Conservation (phyloP, 2,113 vertebrate species). For the Paraplagusia blochii region DNA sequence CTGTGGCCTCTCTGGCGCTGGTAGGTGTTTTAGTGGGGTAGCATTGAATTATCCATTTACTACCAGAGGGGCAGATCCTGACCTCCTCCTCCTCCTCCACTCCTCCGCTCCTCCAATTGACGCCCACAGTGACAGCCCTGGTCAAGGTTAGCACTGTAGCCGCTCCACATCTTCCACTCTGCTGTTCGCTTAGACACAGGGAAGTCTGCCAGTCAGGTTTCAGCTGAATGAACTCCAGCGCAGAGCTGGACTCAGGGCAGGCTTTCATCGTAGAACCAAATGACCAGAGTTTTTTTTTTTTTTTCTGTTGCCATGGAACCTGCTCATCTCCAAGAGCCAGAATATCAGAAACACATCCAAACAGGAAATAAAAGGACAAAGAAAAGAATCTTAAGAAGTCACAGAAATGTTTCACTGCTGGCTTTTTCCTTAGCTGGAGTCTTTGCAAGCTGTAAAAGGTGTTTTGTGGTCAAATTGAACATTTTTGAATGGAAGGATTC, state of each 20-base stretch:
- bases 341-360: constrained; percentile 36
- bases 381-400: constrained; percentile 14
- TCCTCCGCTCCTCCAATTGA: constrained; percentile 56
- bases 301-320: constrained; percentile 48
- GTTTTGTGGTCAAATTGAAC: no score
- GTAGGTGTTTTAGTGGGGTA: constrained; percentile 58
- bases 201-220: constrained; percentile 32
- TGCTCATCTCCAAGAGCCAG: constrained; percentile 28
- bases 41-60: constrained; percentile 73
- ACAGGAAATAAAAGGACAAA: constrained; percentile 3
- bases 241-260: constrained; percentile 30
- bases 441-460: no score
- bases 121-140: constrained; percentile 45
- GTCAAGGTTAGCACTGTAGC: constrained; percentile 60
- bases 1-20: constrained; percentile 36
- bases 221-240: constrained; percentile 8
- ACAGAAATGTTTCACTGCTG: background rate
- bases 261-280: constrained; percentile 43
- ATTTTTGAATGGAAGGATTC: no score
- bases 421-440: no score
- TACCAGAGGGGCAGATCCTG: constrained; percentile 57
- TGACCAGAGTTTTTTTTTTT: constrained; percentile 10
- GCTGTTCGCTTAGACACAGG: constrained; percentile 17
- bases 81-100: constrained; percentile 57
- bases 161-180: constrained; percentile 42